Conservation (phyloP, 2,113 vertebrate species). For the Acanthochromis polyacanthus region DNA sequence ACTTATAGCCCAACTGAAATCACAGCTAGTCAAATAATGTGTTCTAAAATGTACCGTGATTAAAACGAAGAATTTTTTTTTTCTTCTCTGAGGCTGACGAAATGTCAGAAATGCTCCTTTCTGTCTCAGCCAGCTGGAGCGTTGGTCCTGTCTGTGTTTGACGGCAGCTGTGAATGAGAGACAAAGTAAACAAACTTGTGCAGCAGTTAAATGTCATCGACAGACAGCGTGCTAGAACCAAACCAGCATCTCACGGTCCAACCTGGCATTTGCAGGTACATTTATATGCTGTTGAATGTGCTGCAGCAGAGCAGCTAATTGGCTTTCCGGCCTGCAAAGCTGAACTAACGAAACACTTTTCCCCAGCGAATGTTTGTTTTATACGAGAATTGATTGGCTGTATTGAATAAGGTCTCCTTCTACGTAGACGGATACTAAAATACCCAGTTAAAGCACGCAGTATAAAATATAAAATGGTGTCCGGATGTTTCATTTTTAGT, state of each 20-base stretch:
- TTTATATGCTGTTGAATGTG: not conserved
- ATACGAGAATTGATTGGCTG: no score
- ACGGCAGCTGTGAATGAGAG: not conserved
- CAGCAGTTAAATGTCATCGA: slow-evolving; percentile 11
- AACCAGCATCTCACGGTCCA: not conserved
- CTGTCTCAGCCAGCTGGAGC: slow-evolving; percentile 8
- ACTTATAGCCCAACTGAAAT: no score
- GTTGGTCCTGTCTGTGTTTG: not conserved
- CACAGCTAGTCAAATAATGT: no score
- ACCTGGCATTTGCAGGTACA: slow-evolving; percentile 22
- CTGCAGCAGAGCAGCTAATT: slow-evolving; percentile 14
- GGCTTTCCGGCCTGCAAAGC: slow-evolving; percentile 12
- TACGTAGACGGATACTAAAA: no score
- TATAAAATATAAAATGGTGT: no score
- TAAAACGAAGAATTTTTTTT: not conserved
- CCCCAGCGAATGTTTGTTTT: not conserved
- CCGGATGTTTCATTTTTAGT: no score
- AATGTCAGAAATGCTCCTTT: not conserved
- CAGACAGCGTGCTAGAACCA: slow-evolving; percentile 3
- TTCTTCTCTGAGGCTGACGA: no score
- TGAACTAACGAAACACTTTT: slow-evolving; percentile 6
- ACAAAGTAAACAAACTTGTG: slow-evolving; percentile 15
- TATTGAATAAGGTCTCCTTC: not conserved
- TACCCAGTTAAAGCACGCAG: no score
- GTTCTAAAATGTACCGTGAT: not conserved